These are phyloP conservation scores for Malthinus seriepunctatus DNA, from an alignment of 2,888 invertebrate species.

Conservation along the genomic window DNA sequence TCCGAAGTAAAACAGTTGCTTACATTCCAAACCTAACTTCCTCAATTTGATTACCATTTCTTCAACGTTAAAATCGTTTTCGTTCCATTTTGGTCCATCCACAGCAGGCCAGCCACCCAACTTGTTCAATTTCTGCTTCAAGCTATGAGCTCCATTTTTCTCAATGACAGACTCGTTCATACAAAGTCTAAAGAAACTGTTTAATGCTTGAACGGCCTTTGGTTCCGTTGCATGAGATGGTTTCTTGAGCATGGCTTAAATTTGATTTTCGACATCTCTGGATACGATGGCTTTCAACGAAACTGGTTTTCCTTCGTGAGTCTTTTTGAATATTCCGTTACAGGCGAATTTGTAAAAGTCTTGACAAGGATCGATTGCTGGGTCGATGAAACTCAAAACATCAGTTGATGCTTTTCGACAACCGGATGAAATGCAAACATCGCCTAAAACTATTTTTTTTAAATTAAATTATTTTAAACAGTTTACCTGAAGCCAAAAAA, in stretches of 20 bases:
- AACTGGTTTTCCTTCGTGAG: conserved; percentile 70
- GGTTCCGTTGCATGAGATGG: conserved; percentile 45
- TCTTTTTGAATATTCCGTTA: conserved; percentile 68
- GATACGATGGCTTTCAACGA: conserved; percentile 54
- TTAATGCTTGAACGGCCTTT: conserved; percentile 53
- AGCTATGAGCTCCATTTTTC: conserved; percentile 68
- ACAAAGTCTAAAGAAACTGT: conserved; percentile 54
- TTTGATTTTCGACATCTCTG: conserved; percentile 54
- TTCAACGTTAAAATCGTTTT: conserved; percentile 31
- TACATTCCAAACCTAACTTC: conserved; percentile 15
- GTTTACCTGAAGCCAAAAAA: conserved; percentile 2
- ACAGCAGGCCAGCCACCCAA: conserved; percentile 91
- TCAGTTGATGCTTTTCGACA: conserved; percentile 77
- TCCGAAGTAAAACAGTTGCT: conserved; percentile 19
- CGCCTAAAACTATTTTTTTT: conserved; percentile 1
- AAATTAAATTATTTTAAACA: neutral
- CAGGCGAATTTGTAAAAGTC: conserved; percentile 78
- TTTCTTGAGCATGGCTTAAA: conserved; percentile 50
- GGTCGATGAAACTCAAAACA: conserved; percentile 68
- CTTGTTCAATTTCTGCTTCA: conserved; percentile 45
- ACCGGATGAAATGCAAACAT: conserved; percentile 59
- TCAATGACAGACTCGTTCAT: conserved; percentile 62
- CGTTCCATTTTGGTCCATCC: conserved; percentile 71
- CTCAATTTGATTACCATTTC: conserved; percentile 16
- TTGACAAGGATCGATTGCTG: conserved; percentile 70